Evolutionary conservation across 2,113 vertebrate species (phyloP).

Genomic region (Ahaetulla prasina): DNA sequence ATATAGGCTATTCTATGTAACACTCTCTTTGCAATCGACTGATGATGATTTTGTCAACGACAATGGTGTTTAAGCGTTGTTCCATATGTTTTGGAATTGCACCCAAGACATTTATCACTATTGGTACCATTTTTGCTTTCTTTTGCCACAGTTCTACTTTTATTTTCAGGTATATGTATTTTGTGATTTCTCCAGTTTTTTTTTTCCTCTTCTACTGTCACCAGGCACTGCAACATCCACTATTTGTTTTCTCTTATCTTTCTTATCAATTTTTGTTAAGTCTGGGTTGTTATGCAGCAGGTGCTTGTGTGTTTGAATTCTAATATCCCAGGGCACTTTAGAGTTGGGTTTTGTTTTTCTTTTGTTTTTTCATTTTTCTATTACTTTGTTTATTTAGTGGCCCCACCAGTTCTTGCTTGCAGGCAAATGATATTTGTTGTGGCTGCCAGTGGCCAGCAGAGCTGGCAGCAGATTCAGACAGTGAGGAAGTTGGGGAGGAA

Average conservation of each 20-base stretch:
- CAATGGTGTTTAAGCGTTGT: background rate
- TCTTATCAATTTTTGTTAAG: background rate
- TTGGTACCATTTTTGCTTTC: background rate
- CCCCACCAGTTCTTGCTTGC: background rate
- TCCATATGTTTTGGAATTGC: background rate
- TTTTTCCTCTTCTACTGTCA: background rate
- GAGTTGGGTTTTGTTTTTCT: too few relatives aligned
- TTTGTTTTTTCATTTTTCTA: too few relatives aligned
- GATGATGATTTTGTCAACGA: background rate
- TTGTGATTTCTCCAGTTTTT: background rate
- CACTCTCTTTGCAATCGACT: background rate
- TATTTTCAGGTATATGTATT: background rate
- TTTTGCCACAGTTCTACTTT: background rate
- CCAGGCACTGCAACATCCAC: background rate
- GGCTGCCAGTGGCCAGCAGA: too few relatives aligned
- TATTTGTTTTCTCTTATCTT: background rate
- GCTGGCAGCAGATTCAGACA: too few relatives aligned
- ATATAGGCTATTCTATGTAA: background rate
- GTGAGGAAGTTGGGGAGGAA: too few relatives aligned
- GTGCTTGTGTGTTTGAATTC: background rate
- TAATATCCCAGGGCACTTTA: background rate
- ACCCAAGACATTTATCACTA: background rate
- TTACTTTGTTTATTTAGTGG: background rate
- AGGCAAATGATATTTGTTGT: background rate
- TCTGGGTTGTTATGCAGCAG: background rate